A percentile compares a stretch with the other conserved stretches of the same genome.
phyloP scores from a whole-genome alignment of 2,797 vertebrate species.

The Pygocentrus nattereri region DNA sequence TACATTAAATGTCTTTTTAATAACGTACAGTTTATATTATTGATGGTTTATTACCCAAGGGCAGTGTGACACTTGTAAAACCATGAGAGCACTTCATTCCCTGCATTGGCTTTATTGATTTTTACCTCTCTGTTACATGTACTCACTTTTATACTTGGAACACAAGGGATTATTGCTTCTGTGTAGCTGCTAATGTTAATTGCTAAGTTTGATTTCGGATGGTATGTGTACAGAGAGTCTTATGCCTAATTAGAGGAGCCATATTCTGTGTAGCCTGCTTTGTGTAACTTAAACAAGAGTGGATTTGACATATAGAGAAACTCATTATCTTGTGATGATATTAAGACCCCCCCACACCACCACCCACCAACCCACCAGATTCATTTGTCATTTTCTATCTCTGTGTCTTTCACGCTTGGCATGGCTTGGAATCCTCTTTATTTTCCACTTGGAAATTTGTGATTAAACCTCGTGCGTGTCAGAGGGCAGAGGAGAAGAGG shows the following conservation, averaged over 20 bases:
- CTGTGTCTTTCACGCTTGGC: not conserved
- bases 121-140: not conserved
- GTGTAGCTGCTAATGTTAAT: constrained; percentile 2
- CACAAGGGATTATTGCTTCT: not conserved
- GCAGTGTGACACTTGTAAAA: constrained; percentile 18
- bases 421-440: constrained; percentile 2
- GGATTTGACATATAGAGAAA: not conserved
- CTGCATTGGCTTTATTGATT: constrained; percentile 36
- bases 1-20: not conserved
- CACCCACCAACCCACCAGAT: not conserved
- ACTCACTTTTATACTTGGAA: constrained; percentile 9
- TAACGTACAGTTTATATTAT: constrained; percentile 5
- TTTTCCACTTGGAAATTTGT: constrained; percentile 15
- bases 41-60: constrained; percentile 12
- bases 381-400: not conserved
- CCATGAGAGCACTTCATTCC: constrained; percentile 3
- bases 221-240: not conserved
- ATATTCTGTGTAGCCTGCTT: not conserved
- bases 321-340: not conserved
- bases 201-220: constrained; percentile 1
- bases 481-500: constrained; percentile 9
- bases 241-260: constrained; percentile 1
- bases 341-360: not conserved
- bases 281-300: not conserved
- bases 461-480: constrained; percentile 12